Conservation (phyloP, 2,113 vertebrate genomes). For the Eolophus roseicapilla region DNA sequence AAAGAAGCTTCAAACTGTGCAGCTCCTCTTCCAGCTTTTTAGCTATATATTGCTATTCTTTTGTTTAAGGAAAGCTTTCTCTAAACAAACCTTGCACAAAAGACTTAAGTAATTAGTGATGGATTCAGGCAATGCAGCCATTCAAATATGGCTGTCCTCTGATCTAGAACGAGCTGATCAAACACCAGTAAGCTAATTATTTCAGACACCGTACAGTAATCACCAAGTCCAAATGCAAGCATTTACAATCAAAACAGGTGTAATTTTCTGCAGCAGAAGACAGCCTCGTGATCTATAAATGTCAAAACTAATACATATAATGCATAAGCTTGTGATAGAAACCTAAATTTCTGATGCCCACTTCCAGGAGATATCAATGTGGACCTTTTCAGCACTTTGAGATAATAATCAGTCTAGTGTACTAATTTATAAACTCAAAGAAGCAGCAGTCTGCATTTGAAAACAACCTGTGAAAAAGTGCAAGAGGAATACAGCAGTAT, state of each 20-base stretch:
- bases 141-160: background rate
- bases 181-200: background rate
- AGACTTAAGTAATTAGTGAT: background rate
- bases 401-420: background rate
- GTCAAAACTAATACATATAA: background rate
- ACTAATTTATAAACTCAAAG: background rate
- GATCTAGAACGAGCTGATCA: slow-evolving; percentile 4
- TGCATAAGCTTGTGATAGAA: background rate
- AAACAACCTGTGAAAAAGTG: background rate
- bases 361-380: background rate
- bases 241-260: background rate
- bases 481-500: background rate
- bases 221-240: background rate
- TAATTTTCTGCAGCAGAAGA: background rate
- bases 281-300: background rate
- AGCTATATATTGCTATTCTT: background rate
- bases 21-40: background rate
- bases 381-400: background rate
- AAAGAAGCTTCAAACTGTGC: background rate
- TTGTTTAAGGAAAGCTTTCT: background rate
- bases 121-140: background rate
- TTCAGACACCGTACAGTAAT: background rate
- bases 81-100: background rate
- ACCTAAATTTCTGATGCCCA: background rate
- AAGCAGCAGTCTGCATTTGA: background rate